These are phyloP conservation scores for Carcharodon carcharias DNA, from an alignment of 2,797 vertebrate genomes.

Conservation along the genomic window DNA sequence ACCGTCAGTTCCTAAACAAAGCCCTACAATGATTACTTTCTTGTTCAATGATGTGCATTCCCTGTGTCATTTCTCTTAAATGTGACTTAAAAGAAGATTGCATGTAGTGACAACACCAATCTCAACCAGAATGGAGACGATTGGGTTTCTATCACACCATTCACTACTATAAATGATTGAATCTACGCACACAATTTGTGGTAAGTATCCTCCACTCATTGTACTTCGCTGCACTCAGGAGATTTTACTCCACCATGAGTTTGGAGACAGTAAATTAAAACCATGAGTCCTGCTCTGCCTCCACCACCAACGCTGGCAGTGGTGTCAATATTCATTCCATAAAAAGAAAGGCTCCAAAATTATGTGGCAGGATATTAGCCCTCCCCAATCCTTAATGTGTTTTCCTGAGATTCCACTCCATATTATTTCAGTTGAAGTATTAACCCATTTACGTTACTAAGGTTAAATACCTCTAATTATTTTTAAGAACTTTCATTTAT, in stretches of 20 bases:
- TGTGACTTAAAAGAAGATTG: not conserved
- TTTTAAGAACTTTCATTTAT: too few species aligned
- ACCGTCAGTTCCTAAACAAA: not conserved
- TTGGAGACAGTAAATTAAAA: too few species aligned
- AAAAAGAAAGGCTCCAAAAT: not conserved
- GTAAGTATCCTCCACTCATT: too few species aligned
- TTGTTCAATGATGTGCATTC: not conserved
- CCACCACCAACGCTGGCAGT: too few species aligned
- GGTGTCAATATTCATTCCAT: too few species aligned
- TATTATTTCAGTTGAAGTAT: not conserved
- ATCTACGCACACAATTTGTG: too few species aligned
- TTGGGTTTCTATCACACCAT: too few species aligned
- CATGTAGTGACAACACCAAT: not conserved
- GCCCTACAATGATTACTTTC: not conserved
- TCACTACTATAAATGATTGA: not conserved
- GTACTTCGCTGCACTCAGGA: too few species aligned
- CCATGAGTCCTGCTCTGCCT: too few species aligned
- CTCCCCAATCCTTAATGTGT: not conserved
- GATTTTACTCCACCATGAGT: too few species aligned
- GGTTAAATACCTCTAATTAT: too few species aligned
- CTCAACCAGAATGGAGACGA: not conserved
- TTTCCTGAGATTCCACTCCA: not conserved
- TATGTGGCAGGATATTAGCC: not conserved
- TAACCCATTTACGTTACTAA: not conserved
- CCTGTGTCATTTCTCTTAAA: not conserved